phyloP scores from a whole-genome alignment of 2,888 invertebrate genomes.

The Nineta flava region DNA sequence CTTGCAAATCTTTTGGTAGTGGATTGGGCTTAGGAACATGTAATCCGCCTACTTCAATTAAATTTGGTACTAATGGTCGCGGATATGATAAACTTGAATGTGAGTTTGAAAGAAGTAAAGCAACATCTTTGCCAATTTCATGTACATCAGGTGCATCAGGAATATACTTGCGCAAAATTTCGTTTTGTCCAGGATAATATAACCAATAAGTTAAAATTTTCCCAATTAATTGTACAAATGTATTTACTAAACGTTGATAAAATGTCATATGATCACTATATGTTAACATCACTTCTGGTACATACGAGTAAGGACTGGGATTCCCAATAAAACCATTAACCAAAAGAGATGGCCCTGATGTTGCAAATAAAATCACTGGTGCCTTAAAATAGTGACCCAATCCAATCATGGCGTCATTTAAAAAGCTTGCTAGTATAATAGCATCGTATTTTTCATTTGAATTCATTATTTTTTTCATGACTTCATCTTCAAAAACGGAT shows the following conservation, averaged over 20 bases:
- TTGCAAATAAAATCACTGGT: constrained; percentile 20
- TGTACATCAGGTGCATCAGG: constrained; percentile 12
- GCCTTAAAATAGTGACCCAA: constrained; percentile 22
- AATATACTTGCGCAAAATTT: constrained; percentile 12
- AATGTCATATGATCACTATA: constrained; percentile 22
- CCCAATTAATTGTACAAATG: constrained; percentile 9
- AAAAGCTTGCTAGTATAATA: constrained; percentile 19
- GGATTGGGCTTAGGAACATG: constrained; percentile 11
- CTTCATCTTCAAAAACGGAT: too few relatives aligned
- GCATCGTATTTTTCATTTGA: constrained; percentile 14
- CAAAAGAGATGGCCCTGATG: constrained; percentile 16
- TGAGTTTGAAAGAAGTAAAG: constrained; percentile 15
- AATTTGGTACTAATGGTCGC: constrained; percentile 14
- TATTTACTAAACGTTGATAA: constrained; percentile 19
- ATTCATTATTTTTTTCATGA: not conserved
- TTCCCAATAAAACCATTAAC: constrained; percentile 19
- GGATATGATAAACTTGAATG: constrained; percentile 14
- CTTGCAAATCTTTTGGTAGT: constrained; percentile 10
- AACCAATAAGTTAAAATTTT: constrained; percentile 6
- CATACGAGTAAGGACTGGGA: constrained; percentile 21
- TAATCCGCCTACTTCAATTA: constrained; percentile 16
- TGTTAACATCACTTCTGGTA: constrained; percentile 17
- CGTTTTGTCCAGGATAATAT: constrained; percentile 9
- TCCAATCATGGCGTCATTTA: constrained; percentile 21
- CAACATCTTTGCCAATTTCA: constrained; percentile 11